Evolutionary conservation across 30 jellyfish, hydroid and myxozoan genomes (phyloP).

Genomic region (Chironex yamaguchii): DNA sequence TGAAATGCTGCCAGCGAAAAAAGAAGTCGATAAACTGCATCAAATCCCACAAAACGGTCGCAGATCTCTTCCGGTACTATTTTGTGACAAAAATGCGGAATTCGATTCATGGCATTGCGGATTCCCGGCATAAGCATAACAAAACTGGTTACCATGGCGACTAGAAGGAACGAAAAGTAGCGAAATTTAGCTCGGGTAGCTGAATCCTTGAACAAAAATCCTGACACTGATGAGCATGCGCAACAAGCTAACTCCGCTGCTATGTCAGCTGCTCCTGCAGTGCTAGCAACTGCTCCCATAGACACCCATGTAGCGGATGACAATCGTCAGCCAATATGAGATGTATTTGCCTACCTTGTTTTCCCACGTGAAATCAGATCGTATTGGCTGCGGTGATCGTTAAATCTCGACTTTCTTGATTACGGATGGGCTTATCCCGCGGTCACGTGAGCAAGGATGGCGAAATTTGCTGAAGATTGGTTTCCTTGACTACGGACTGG

Average conservation of each 20-base stretch:
- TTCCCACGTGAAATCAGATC: too few species aligned
- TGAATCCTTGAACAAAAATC: slow-evolving; percentile 85
- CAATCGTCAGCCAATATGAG: slow-evolving; percentile 33
- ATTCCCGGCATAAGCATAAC: slow-evolving; percentile 92
- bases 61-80: slow-evolving; percentile 85
- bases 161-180: slow-evolving; percentile 73
- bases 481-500: too few species aligned
- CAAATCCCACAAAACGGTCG: slow-evolving; percentile 91
- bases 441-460: too few species aligned
- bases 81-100: slow-evolving; percentile 91
- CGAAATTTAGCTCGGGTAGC: slow-evolving; percentile 98
- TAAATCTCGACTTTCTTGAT: too few species aligned
- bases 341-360: slow-evolving; percentile 3
- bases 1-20: slow-evolving; percentile 86
- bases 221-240: slow-evolving; percentile 96
- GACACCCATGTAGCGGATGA: slow-evolving; percentile 26
- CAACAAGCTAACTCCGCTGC: slow-evolving; percentile 99
- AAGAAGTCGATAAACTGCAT: slow-evolving; percentile 91
- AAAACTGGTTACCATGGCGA: slow-evolving; percentile 89
- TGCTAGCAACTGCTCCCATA: slow-evolving; percentile 98
- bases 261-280: slow-evolving; percentile 99
- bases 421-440: too few species aligned
- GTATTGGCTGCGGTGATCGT: too few species aligned
- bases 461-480: too few species aligned
- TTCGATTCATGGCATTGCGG: slow-evolving; percentile 80